Evolutionary conservation across 2,888 invertebrate species (phyloP).

Genomic region (Polia nebulosa): DNA sequence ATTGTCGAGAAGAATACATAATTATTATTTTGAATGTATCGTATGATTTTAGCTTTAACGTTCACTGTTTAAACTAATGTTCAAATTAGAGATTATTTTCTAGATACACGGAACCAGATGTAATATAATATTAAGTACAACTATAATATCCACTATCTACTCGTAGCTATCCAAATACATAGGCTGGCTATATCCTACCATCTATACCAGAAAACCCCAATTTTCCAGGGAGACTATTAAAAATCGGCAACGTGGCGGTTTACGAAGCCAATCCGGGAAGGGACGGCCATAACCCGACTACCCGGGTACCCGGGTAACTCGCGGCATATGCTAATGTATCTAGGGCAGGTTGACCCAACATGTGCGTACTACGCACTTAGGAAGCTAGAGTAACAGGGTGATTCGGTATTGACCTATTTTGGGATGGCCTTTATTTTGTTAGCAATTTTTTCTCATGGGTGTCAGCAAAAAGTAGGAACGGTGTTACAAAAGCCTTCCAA

Average conservation of each 20-base stretch:
- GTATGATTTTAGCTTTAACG: too few species aligned
- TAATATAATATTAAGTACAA: background rate
- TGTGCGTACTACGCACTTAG: slow-evolving; percentile 40
- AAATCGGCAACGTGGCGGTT: slow-evolving; percentile 47
- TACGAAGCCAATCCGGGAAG: slow-evolving; percentile 50
- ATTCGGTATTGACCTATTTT: slow-evolving; percentile 42
- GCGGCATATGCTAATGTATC: slow-evolving; percentile 53
- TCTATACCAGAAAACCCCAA: slow-evolving; percentile 38
- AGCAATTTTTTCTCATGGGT: slow-evolving; percentile 18
- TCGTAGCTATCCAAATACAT: background rate
- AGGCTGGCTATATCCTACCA: slow-evolving; percentile 17
- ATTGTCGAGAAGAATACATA: too few species aligned
- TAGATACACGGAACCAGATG: background rate
- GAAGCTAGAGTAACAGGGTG: slow-evolving; percentile 10
- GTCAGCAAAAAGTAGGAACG: background rate
- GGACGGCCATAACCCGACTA: slow-evolving; percentile 47
- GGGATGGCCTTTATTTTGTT: slow-evolving; percentile 14
- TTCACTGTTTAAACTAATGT: too few species aligned
- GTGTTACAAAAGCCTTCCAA: background rate
- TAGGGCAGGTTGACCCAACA: slow-evolving; percentile 48
- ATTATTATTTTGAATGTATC: too few species aligned
- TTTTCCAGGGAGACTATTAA: slow-evolving; percentile 46
- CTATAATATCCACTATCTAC: slow-evolving; percentile 1
- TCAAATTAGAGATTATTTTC: background rate
- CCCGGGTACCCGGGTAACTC: slow-evolving; percentile 28